These are phyloP conservation scores for Gymnobelideus leadbeateri DNA, from an alignment of 2,113 vertebrate genomes.

Conservation along the genomic window DNA sequence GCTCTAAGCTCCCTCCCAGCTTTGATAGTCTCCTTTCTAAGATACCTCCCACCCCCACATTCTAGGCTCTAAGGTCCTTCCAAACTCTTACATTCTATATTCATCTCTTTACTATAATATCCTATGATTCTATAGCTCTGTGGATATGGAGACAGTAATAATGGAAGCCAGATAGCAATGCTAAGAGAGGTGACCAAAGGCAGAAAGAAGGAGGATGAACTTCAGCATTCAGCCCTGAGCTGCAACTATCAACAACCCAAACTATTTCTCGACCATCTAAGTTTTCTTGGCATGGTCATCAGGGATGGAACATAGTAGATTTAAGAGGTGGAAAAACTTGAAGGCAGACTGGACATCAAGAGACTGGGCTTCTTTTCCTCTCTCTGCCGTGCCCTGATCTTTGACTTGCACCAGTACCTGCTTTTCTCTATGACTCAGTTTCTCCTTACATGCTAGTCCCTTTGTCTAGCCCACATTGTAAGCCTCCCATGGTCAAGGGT, in stretches of 20 bases:
- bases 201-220: too few relatives aligned
- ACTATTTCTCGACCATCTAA: background rate
- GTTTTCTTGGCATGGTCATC: background rate
- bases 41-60: background rate
- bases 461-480: background rate
- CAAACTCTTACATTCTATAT: too few relatives aligned
- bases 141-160: background rate
- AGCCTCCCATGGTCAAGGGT: background rate
- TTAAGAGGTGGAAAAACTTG: background rate
- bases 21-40: background rate
- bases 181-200: background rate
- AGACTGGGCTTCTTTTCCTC: background rate
- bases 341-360: background rate
- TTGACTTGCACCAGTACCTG: background rate
- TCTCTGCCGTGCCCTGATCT: background rate
- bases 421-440: background rate
- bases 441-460: background rate
- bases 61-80: background rate
- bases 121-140: background rate
- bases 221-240: background rate
- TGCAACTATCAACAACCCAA: background rate
- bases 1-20: background rate
- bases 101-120: background rate
- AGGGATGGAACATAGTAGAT: background rate
- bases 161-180: background rate